Evolutionary conservation across 2,113 vertebrate genomes (phyloP).

Genomic region (Scytalopus superciliaris): DNA sequence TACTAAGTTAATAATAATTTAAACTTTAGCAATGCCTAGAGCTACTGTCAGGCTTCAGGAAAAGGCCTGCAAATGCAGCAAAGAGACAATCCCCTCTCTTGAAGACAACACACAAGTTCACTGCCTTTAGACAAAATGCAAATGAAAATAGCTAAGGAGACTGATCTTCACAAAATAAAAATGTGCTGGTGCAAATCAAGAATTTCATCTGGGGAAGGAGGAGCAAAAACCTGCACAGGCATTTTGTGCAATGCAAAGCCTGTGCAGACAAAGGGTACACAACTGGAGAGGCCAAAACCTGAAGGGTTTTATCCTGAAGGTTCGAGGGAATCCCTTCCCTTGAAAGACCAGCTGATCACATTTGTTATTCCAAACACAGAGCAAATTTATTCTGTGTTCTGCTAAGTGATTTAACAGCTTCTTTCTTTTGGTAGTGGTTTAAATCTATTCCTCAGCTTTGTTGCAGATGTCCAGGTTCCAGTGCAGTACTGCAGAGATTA

Average conservation of each 20-base stretch:
- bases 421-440: neutral
- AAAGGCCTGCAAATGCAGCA: neutral
- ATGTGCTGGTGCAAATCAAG: neutral
- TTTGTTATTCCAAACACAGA: neutral
- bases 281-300: neutral
- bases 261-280: neutral
- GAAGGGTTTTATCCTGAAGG: neutral
- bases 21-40: neutral
- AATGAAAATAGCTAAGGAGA: neutral
- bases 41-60: neutral
- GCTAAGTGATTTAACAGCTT: neutral
- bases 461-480: neutral
- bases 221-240: neutral
- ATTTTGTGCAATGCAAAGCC: neutral
- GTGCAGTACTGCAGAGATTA: neutral
- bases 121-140: neutral
- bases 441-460: neutral
- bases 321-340: neutral
- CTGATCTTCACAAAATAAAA: neutral
- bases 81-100: neutral
- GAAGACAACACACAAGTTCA: neutral
- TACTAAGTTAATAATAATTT: neutral
- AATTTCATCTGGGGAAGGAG: neutral
- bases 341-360: neutral
- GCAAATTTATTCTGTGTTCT: neutral